Conservation (phyloP, 2,797 vertebrate species). For the Onychomys leucogaster region DNA sequence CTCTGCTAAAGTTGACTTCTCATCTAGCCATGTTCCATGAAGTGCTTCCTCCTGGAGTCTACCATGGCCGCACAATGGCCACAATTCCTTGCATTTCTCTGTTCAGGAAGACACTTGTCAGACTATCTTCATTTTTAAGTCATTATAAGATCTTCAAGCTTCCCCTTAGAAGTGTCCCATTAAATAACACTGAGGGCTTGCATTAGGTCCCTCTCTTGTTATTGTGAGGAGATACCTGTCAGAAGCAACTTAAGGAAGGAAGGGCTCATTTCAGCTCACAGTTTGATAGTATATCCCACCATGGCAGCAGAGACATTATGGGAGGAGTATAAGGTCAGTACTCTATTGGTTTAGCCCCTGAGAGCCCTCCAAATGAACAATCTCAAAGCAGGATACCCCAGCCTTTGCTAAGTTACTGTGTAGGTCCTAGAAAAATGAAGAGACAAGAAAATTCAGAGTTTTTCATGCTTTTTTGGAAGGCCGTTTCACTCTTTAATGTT, state of each 20-base stretch:
- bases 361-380: not conserved
- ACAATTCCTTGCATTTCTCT: not conserved
- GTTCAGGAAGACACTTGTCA: not conserved
- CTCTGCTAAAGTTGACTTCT: not conserved
- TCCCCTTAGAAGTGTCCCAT: not conserved
- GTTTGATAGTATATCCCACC: not conserved
- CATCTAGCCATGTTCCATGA: not conserved
- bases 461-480: too few relatives aligned
- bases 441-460: not conserved
- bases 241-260: not conserved
- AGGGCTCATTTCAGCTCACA: not conserved
- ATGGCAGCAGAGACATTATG: not conserved
- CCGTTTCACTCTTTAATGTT: not conserved
- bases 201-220: not conserved
- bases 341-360: not conserved
- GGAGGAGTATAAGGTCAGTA: not conserved
- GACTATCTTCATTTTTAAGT: not conserved
- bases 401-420: not conserved
- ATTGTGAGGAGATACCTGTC: not conserved
- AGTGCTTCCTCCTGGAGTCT: not conserved
- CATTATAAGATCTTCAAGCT: not conserved
- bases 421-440: not conserved
- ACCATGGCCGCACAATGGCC: accelerated
- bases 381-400: not conserved
- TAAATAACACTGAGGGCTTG: not conserved